Evolutionary conservation across 2,113 vertebrate genomes (phyloP).

Genomic region (Pongo abelii): DNA sequence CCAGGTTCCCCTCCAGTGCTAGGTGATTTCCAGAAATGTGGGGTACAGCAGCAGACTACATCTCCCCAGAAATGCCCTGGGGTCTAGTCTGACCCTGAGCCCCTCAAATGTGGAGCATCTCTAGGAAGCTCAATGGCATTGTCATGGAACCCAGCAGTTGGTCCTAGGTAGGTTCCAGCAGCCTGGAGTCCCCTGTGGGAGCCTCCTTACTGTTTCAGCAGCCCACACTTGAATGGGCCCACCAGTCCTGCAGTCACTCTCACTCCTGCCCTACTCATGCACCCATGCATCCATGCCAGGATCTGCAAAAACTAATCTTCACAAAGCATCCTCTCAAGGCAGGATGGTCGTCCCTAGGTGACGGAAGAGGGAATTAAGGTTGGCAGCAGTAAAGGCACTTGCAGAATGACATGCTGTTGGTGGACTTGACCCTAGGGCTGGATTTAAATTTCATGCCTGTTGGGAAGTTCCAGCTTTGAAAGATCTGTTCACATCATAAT

Average conservation of each 20-base stretch:
- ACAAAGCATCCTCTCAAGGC: no score
- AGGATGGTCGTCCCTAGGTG: background rate
- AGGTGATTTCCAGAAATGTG: background rate
- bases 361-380: background rate
- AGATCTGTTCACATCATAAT: background rate
- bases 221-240: accelerated
- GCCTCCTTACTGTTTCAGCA: background rate
- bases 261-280: background rate
- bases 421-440: background rate
- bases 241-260: background rate
- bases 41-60: background rate
- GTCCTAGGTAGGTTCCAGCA: no score
- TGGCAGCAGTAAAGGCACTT: background rate
- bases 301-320: background rate
- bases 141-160: background rate
- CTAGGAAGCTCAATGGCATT: background rate
- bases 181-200: no score
- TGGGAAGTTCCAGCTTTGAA: background rate
- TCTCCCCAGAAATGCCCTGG: background rate
- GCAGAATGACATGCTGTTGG: accelerated
- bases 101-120: background rate
- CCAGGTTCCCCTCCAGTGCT: accelerated
- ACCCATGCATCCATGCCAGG: background rate
- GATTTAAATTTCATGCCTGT: background rate
- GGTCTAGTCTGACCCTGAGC: background rate